Conservation (phyloP, 2,888 invertebrate genomes). For the Eupeodes luniger region DNA sequence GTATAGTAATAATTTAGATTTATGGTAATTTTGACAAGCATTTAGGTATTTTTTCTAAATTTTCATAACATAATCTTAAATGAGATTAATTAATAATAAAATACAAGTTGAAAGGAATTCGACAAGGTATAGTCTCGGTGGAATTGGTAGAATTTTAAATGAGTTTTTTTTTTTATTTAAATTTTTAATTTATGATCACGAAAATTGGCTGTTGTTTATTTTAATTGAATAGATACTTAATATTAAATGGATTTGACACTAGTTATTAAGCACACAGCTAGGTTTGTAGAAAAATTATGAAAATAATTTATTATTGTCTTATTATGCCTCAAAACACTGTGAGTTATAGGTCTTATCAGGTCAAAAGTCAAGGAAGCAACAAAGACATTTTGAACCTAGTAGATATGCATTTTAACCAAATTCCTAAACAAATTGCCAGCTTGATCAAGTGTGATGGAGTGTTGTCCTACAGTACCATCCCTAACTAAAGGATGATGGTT, state of each 20-base stretch:
- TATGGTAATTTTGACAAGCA: constrained; percentile 68
- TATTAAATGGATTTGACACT: not conserved
- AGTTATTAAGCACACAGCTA: not conserved
- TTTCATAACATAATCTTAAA: constrained; percentile 24
- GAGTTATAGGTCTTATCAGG: too few relatives aligned
- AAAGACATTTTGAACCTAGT: too few relatives aligned
- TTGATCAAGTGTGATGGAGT: too few relatives aligned
- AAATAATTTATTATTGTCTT: too few relatives aligned
- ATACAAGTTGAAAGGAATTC: constrained; percentile 9
- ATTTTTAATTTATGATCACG: not conserved
- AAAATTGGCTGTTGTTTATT: not conserved
- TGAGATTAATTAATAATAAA: constrained; percentile 30
- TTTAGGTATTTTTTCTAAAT: not conserved
- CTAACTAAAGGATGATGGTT: too few relatives aligned
- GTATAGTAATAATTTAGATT: constrained; percentile 65
- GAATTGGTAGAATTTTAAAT: not conserved
- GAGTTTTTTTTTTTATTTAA: not conserved
- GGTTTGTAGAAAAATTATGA: too few relatives aligned
- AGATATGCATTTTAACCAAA: too few relatives aligned
- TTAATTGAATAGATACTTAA: not conserved
- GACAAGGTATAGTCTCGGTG: not conserved
- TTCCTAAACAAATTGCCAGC: too few relatives aligned
- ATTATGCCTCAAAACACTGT: too few relatives aligned
- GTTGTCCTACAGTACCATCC: too few relatives aligned
- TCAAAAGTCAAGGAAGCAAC: too few relatives aligned